Conservation (phyloP, 2,888 invertebrate genomes). For the Machimus atricapillus region DNA sequence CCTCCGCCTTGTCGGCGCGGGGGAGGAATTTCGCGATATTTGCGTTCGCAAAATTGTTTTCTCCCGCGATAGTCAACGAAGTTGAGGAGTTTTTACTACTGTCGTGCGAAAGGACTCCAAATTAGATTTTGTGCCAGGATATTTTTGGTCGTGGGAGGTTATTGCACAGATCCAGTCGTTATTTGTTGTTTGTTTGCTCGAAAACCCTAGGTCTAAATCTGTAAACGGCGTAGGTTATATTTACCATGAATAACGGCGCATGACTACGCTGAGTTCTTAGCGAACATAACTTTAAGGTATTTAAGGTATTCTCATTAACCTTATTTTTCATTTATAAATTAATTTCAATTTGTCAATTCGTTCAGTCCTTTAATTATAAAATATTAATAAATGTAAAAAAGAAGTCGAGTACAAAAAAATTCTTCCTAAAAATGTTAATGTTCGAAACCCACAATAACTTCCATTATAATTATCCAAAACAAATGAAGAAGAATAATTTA, state of each 20-base stretch:
- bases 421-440: too few relatives aligned
- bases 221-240: neutral
- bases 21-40: neutral
- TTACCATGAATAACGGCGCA: neutral
- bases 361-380: too few relatives aligned
- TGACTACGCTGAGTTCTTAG: neutral
- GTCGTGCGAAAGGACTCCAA: neutral
- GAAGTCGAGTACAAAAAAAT: too few relatives aligned
- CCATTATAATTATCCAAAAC: too few relatives aligned
- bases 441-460: too few relatives aligned
- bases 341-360: too few relatives aligned
- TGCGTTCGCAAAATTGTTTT: neutral
- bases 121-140: neutral
- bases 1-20: neutral
- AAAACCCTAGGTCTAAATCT: neutral
- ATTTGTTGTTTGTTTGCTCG: neutral
- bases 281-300: neutral
- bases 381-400: too few relatives aligned
- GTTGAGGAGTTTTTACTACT: neutral
- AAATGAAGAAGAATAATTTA: too few relatives aligned
- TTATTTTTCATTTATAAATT: too few relatives aligned
- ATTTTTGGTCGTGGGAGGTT: neutral
- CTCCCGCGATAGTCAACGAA: neutral
- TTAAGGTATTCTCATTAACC: neutral
- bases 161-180: neutral